Conservation (phyloP, 2,888 invertebrate species). For the Caenorhabditis japonica region DNA sequence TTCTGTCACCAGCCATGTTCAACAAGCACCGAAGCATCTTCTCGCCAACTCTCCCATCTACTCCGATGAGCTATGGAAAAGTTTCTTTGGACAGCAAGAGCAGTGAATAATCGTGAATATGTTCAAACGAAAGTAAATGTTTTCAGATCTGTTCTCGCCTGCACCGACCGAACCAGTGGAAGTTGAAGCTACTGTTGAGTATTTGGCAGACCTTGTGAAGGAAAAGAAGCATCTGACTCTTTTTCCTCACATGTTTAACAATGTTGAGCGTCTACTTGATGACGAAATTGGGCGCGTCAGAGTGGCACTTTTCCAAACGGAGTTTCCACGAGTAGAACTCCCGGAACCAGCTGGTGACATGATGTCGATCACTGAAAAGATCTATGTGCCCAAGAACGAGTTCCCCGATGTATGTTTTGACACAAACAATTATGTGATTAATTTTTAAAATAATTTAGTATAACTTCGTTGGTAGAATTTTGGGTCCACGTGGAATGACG, state of each 20-base stretch:
- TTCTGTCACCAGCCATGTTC: constrained; percentile 33
- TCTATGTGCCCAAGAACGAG: constrained; percentile 99
- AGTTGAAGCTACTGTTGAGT: constrained; percentile 62
- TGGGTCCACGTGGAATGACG: constrained; percentile 99
- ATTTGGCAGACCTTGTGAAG: constrained; percentile 66
- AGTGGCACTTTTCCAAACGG: constrained; percentile 94
- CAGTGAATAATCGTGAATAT: not conserved
- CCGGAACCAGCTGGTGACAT: constrained; percentile 79
- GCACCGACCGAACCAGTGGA: constrained; percentile 37
- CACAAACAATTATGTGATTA: not conserved
- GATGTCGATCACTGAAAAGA: constrained; percentile 96
- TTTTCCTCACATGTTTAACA: constrained; percentile 68
- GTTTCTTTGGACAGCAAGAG: constrained; percentile 22
- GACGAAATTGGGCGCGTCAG: constrained; percentile 95
- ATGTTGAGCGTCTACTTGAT: constrained; percentile 72
- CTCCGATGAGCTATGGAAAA: constrained; percentile 45
- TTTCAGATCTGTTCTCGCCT: constrained; percentile 30
- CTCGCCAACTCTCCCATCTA: constrained; percentile 42
- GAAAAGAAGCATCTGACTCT: constrained; percentile 71
- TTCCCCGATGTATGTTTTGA: constrained; percentile 92
- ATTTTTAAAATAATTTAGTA: constrained; percentile 86
- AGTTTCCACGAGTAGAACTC: constrained; percentile 88
- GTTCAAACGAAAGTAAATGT: not conserved
- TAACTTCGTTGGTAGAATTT: constrained; percentile 98
- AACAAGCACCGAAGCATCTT: constrained; percentile 31